Evolutionary conservation across 2,888 invertebrate genomes (phyloP).

Genomic region (Nomada flava): DNA sequence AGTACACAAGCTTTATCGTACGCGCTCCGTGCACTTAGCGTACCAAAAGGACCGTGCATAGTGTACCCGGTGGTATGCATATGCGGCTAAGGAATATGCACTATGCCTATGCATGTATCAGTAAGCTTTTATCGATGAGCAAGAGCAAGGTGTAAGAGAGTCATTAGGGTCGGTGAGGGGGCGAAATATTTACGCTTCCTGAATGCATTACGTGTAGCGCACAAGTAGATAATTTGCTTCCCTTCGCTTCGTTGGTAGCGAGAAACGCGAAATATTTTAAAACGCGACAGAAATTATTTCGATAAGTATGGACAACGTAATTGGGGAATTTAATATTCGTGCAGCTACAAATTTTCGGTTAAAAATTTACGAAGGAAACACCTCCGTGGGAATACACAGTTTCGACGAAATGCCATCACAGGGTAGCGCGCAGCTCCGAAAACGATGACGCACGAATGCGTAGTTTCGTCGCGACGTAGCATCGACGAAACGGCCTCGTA

Average conservation of each 20-base stretch:
- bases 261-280: too few species aligned
- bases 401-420: conserved; percentile 23
- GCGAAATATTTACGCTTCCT: too few species aligned
- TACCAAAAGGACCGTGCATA: conserved; percentile 15
- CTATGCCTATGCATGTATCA: conserved; percentile 27
- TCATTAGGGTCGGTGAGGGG: too few species aligned
- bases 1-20: conserved; percentile 50
- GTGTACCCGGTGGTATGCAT: conserved; percentile 10
- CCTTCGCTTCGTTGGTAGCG: too few species aligned
- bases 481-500: conserved; percentile 22
- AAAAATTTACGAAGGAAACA: neutral
- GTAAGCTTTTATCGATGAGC: conserved; percentile 36
- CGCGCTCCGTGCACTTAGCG: conserved; percentile 49
- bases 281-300: too few species aligned
- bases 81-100: conserved; percentile 24
- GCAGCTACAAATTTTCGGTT: neutral
- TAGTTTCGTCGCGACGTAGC: conserved; percentile 16
- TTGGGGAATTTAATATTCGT: too few species aligned
- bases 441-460: conserved; percentile 58
- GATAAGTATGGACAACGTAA: too few species aligned
- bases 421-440: conserved; percentile 51
- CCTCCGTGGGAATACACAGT: neutral
- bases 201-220: too few species aligned
- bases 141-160: neutral
- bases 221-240: too few species aligned